phyloP scores from a whole-genome alignment of 2,113 vertebrate genomes.

The Catagonus wagneri region DNA sequence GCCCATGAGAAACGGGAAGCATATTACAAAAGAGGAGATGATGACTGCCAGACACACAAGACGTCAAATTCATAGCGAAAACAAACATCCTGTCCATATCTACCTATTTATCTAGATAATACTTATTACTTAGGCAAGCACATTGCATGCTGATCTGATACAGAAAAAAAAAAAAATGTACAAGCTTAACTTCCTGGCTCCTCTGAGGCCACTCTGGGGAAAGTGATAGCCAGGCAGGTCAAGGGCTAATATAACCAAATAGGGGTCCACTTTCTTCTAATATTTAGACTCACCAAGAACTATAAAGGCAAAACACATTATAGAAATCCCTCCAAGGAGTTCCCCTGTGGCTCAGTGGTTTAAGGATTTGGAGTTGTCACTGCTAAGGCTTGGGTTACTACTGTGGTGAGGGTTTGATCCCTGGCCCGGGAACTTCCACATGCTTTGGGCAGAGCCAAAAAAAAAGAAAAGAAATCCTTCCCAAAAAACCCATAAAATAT shows the following conservation, averaged over 20 bases:
- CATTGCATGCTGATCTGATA: conserved; percentile 48
- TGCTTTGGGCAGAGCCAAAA: too few species aligned
- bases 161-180: background rate
- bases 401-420: too few species aligned
- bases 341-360: too few species aligned
- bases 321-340: background rate
- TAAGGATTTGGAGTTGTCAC: too few species aligned
- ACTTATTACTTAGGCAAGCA: conserved; percentile 36
- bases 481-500: background rate
- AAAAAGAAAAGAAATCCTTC: too few species aligned
- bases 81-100: conserved; percentile 42
- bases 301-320: background rate
- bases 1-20: background rate
- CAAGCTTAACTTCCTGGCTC: conserved; percentile 23
- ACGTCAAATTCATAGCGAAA: conserved; percentile 45
- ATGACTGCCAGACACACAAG: background rate
- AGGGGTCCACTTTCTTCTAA: background rate
- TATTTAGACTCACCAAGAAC: conserved; percentile 22
- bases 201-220: background rate
- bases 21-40: background rate
- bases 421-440: too few species aligned
- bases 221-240: background rate
- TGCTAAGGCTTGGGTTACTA: too few species aligned
- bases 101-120: conserved; percentile 24
- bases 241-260: background rate